Evolutionary conservation across 1,140 invertebrate species (phyloP), one percentile per base, ranked within the genome.

Genomic region (Papilio polyxenes): DNA sequence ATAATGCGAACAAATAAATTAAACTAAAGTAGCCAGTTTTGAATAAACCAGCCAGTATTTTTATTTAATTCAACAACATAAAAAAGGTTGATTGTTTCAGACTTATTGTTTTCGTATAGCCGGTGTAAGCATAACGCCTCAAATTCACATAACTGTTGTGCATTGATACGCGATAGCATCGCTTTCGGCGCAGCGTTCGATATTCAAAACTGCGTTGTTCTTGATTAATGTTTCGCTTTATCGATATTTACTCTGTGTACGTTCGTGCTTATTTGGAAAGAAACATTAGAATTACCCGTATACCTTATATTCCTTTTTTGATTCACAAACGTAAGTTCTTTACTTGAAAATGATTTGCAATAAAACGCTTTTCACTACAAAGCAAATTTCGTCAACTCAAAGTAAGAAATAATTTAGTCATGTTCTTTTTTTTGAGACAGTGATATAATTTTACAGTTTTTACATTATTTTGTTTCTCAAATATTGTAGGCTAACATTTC

Each of bases 141-240:
- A 85, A 85, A 85, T 87, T 82, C 87, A 87, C 84, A 85, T 88
- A 86, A 89, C 86, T 85, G 82, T 83, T 85, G 83, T 87, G 83
- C 88, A 87, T 85, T 87, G 89, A 90, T 87, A 89, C 83, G 82
- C 85, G 87, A 88, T 89, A 88, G 84, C 85, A 89, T 87, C 87
- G 90, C 89, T 92, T 91, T 91, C 88, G 89, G 89, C 87, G 53
- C 56, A 62, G n/a, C 77, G 86, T 91, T 89, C 90, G 89, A 90
- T 92, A 90, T 92, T 90, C 92, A 92, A 93, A 93, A 91, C 91
- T 89, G 87, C 88, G 87, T 89, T 89, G 87, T 89, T 89, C 87
- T 89, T 92, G 92, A 93, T 93, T 93, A 92, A 92, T 93, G 91
- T 91, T 88, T 85, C 85, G 84, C 86, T 90, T 92, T 90, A 90